These are phyloP conservation scores for Eudyptes chrysolophus DNA, from an alignment of 2,113 vertebrate species.

Conservation along the genomic window DNA sequence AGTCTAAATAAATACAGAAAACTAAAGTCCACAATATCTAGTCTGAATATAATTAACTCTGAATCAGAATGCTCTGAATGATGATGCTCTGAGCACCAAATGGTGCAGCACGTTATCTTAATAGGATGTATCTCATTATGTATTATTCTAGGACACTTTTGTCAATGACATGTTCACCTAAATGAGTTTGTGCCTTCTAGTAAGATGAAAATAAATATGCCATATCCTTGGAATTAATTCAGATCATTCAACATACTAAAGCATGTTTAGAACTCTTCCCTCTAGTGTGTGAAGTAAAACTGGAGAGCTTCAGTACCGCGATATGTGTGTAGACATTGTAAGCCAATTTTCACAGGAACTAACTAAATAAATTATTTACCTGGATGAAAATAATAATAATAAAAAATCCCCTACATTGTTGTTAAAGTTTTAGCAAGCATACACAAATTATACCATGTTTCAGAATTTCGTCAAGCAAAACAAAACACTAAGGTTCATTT, in stretches of 20 bases:
- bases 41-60: background rate
- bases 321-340: background rate
- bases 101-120: background rate
- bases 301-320: background rate
- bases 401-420: too few relatives aligned
- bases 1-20: background rate
- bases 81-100: background rate
- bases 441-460: background rate
- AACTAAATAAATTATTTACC: background rate
- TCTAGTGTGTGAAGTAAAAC: background rate
- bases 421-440: background rate
- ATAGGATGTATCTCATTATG: background rate
- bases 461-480: background rate
- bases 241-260: background rate
- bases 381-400: background rate
- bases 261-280: background rate
- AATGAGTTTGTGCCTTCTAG: background rate
- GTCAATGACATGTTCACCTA: slow-evolving; percentile 14
- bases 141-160: background rate
- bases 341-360: background rate
- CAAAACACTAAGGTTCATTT: background rate
- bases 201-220: slow-evolving; percentile 1
- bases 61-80: slow-evolving; percentile 8
- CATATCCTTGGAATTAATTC: slow-evolving; percentile 4
- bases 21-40: background rate